Evolutionary conservation across 2,888 invertebrate genomes (phyloP), one percentile per base, ranked within the genome.

Genomic region (Hofmannophila pseudospretella): DNA sequence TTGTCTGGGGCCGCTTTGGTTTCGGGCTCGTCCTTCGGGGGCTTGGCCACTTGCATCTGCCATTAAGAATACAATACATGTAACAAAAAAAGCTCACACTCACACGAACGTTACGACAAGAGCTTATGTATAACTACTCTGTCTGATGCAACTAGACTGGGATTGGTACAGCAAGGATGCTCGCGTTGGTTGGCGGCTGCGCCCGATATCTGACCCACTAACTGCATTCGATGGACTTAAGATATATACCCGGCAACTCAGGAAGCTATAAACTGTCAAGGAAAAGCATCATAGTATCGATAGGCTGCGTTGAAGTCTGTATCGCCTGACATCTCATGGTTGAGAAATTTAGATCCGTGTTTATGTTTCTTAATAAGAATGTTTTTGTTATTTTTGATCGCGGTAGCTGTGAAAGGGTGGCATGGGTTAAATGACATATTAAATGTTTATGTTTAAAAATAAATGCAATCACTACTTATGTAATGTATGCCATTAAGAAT

Each of bases 131-230:
- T 62, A 77, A 75, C 35, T 23, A 23, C n/a, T 23, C 23, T 16
- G 38, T 39, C 46, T 74, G 73, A 75, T 68, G 74, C 64, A 75
- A 75, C 59, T 53, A 55, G 46, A 54, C 44, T 49, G 36, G 62
- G 55, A 53, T 58, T 54, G 63, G 62, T 52, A 45, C 35, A 25
- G 20, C 12, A 10, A 22, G 7, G 32, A 25, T 32, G 36, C 1
- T 65, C 16, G 16, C 3, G 16, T 16, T 16, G 5, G 22, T 41
- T 52, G 2, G 22, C 22, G 66, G 62, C 60, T 55, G 58, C 50
- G 54, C 53, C 64, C 66, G 65, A 68, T 60, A 58, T 67, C 58
- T 74, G 78, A 79, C 79, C 80, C 53, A 78, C 62, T 76, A 70
- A 65, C 69, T 54, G 51, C 51, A 45, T 64, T 67, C 46, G 51